Percentiles rank a stretch among this genome's conserved stretches.
Evolutionary conservation across 2,888 invertebrate species (phyloP).

Genomic region (Kryphioiulus occultus): DNA sequence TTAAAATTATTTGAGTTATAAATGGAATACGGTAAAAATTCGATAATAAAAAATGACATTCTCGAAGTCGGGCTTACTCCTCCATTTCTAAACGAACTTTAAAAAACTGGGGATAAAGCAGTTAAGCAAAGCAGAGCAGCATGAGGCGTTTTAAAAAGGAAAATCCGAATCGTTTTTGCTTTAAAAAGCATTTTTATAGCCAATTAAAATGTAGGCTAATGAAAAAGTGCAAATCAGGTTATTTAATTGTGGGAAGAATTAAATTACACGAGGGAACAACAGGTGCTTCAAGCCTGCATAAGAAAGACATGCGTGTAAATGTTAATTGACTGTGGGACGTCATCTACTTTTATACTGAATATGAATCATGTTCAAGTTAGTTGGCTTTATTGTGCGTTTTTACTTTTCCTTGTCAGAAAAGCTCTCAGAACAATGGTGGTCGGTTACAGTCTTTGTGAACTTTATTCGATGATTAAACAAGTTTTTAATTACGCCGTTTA

Average conservation of each 20-base stretch:
- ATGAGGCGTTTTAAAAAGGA: background rate
- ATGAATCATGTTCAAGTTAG: background rate
- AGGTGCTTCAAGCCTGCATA: background rate
- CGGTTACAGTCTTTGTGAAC: background rate
- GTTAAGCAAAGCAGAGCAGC: background rate
- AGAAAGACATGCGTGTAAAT: background rate
- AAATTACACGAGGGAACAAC: background rate
- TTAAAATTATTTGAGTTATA: background rate
- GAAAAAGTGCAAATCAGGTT: conserved; percentile 33
- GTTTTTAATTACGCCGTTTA: background rate
- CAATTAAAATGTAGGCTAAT: conserved; percentile 36
- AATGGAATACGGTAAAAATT: background rate
- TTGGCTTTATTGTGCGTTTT: background rate
- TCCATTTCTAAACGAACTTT: background rate
- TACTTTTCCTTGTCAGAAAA: background rate
- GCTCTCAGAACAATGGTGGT: background rate
- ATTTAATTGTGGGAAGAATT: conserved; percentile 36
- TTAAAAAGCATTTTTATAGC: background rate
- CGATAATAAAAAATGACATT: background rate
- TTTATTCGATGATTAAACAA: background rate
- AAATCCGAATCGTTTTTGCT: background rate
- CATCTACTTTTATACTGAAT: background rate
- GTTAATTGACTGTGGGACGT: conserved; percentile 8
- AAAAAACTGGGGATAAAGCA: background rate
- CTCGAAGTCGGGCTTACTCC: background rate